Evolutionary conservation across 1,140 invertebrate genomes (phyloP).

Genomic region (Leguminivora glycinivorella): DNA sequence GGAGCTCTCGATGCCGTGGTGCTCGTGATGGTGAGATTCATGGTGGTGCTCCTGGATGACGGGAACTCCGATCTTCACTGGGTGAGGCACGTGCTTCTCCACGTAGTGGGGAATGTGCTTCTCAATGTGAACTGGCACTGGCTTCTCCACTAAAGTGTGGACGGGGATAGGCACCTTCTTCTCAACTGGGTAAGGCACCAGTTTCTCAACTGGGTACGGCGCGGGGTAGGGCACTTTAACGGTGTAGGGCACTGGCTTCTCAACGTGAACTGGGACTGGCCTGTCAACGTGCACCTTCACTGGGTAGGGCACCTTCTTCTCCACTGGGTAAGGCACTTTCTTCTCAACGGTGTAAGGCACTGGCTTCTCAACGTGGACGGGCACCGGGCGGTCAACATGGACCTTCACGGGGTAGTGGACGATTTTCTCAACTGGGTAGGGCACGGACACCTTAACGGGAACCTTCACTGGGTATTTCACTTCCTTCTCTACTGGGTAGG

Average conservation of each 20-base stretch:
- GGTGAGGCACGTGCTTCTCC: constrained; percentile 81
- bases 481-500: constrained; percentile 86
- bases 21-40: constrained; percentile 52
- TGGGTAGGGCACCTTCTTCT: constrained; percentile 81
- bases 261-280: constrained; percentile 81
- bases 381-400: constrained; percentile 82
- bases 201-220: constrained; percentile 80
- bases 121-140: constrained; percentile 81
- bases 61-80: constrained; percentile 79
- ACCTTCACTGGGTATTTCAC: constrained; percentile 85
- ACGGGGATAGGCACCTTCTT: constrained; percentile 81
- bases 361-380: constrained; percentile 82
- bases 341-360: constrained; percentile 81
- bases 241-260: constrained; percentile 80
- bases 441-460: constrained; percentile 83
- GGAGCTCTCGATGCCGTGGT: constrained; percentile 52
- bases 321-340: constrained; percentile 82
- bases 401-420: constrained; percentile 86
- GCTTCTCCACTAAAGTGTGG: constrained; percentile 81
- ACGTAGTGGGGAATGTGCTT: constrained; percentile 83
- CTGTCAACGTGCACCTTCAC: constrained; percentile 82
- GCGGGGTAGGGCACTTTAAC: constrained; percentile 81
- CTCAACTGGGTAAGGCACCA: constrained; percentile 80
- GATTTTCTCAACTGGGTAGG: constrained; percentile 86
- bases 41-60: constrained; percentile 65